These are phyloP conservation scores for Rhamnusium bicolor DNA, from an alignment of 2,888 invertebrate species.

Conservation along the genomic window DNA sequence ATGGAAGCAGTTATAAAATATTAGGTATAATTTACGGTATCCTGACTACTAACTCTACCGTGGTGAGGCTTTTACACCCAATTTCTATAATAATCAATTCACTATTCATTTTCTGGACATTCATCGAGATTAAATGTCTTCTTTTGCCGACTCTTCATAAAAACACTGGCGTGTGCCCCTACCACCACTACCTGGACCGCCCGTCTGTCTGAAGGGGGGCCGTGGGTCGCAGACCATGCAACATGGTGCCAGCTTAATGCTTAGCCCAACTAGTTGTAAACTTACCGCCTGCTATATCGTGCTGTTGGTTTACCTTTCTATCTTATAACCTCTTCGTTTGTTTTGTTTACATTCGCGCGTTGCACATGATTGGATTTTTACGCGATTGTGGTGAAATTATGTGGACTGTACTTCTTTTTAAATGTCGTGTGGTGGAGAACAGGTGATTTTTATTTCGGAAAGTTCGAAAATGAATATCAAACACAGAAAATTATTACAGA, in stretches of 20 bases:
- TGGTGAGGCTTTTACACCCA: conserved; percentile 6
- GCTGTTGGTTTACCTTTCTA: conserved; percentile 1
- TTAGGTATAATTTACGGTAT: background rate
- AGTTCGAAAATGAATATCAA: conserved; percentile 65
- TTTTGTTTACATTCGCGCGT: conserved; percentile 27
- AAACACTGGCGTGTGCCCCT: conserved; percentile 53
- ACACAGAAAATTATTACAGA: conserved; percentile 65
- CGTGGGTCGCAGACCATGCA: conserved; percentile 19
- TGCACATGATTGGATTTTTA: background rate
- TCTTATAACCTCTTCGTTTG: conserved; percentile 10
- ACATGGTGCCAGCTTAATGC: conserved; percentile 41
- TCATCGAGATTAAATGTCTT: conserved; percentile 13
- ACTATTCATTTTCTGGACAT: conserved; percentile 22
- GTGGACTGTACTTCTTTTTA: conserved; percentile 38
- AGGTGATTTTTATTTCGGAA: conserved; percentile 58
- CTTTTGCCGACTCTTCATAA: conserved; percentile 34
- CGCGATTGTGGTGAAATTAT: conserved; percentile 38
- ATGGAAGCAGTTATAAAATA: background rate
- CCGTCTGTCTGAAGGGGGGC: conserved; percentile 23
- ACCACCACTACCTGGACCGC: conserved; percentile 41
- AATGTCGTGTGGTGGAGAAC: conserved; percentile 61
- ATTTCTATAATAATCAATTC: conserved; percentile 22
- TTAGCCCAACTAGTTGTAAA: conserved; percentile 30
- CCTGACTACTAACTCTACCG: background rate
- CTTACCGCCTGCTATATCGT: conserved; percentile 6